Evolutionary conservation across 2,113 vertebrate genomes (phyloP), one percentile per base, ranked within the genome.

Genomic region (Microcebus murinus): DNA sequence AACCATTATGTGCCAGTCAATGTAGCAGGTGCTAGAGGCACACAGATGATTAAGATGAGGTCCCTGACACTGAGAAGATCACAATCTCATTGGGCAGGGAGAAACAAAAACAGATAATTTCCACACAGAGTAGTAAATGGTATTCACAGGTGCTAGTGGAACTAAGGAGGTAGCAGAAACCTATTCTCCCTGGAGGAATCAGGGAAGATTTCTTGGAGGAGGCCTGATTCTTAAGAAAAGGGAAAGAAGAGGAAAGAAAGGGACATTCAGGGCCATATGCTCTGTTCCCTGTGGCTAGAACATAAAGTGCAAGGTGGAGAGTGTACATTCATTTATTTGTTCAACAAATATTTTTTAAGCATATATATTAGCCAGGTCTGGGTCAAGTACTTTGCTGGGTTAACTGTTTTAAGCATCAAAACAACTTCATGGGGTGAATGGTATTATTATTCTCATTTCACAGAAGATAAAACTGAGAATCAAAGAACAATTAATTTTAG

Each of bases 401-500:
- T 92, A 95, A 86, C 29, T 71, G 52, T 83, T 71, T 71, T 21
- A 90, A 74, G n/a, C 15, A 90, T 70, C 27, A 82, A 20, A 84
- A 52, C 39, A 57, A 92, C n/a, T 79, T 50, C 77, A 14, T 34
- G 29, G 59, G 3, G 13, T 87, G 27, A 82, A 3, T 36, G 6
- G 3, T 77, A 73, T 50, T 81, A 68, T 80, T 50, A 89, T 36
- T 59, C 80, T 93, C 88, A 83, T 73, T 94, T 92, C 61, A 92
- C 31, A 92, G 36, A 74, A 80, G 45, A 93, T 61, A 80, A 92
- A 83, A 50, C 13, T 87, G 34, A 70, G 4, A 4, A 68, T 70
- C 68, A 79, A 86, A 92, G 59, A 95, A 3, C 29, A 65, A 36
- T 6, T 70, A 76, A 71, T 50, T 91, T 48, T 76, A 83, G 57